A percentile compares a stretch with the other conserved stretches of the same genome.
phyloP scores from a whole-genome alignment of 2,888 invertebrate genomes.

The Tridacna crocea region DNA sequence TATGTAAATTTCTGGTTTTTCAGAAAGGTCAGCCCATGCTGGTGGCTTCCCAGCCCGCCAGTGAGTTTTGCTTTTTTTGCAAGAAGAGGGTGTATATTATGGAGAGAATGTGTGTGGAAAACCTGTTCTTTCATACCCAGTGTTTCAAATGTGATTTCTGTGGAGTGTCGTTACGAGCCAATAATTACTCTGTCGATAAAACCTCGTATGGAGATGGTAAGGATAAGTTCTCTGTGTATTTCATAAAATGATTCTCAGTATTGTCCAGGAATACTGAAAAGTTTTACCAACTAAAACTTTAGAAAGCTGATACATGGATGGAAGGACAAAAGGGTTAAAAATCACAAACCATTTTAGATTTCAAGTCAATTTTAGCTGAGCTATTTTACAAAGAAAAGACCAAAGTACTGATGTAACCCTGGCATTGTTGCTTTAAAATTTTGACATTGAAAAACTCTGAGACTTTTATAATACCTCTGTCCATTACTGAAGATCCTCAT shows the following conservation, averaged over 20 bases:
- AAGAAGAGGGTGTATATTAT: constrained; percentile 96
- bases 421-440: too few species aligned
- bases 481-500: too few species aligned
- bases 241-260: too few species aligned
- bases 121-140: constrained; percentile 93
- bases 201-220: constrained; percentile 74
- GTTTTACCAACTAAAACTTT: background rate
- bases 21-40: constrained; percentile 71
- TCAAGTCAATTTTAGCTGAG: too few species aligned
- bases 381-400: too few species aligned
- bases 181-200: constrained; percentile 89
- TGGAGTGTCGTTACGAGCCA: constrained; percentile 92
- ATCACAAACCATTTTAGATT: background rate
- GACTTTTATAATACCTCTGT: too few species aligned
- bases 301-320: background rate
- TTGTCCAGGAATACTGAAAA: too few species aligned
- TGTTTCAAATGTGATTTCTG: constrained; percentile 98
- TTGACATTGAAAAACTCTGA: too few species aligned
- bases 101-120: constrained; percentile 95
- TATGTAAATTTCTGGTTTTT: background rate
- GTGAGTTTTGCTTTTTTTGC: constrained; percentile 91
- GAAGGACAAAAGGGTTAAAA: background rate
- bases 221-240: background rate
- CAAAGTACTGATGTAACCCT: too few species aligned
- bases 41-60: constrained; percentile 76